phyloP scores from a whole-genome alignment of 53 echinoderm and acorn worm species.

The Hippasteria phrygiana region DNA sequence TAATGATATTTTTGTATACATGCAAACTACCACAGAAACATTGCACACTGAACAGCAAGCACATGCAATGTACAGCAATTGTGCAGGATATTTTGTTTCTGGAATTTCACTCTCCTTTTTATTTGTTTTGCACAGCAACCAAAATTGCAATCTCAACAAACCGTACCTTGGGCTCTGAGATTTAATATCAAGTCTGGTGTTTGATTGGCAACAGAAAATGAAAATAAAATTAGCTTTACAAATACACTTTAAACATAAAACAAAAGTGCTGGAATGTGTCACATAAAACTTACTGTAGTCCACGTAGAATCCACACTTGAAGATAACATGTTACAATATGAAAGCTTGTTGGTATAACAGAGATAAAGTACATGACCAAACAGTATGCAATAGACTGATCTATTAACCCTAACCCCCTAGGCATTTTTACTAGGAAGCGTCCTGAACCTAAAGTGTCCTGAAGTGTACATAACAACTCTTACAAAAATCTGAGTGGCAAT shows the following conservation, averaged over 20 bases:
- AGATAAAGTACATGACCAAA: too few species aligned
- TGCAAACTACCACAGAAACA: too few species aligned
- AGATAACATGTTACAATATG: background rate
- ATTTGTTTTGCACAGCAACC: slow-evolving; percentile 40
- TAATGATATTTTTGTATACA: too few species aligned
- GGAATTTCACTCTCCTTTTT: background rate
- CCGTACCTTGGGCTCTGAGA: slow-evolving; percentile 50
- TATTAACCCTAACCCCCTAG: too few species aligned
- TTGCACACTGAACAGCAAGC: too few species aligned
- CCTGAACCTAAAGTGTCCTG: too few species aligned
- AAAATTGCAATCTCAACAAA: background rate
- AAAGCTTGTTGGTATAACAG: background rate
- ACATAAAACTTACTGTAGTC: slow-evolving; percentile 7
- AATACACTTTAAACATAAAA: slow-evolving; percentile 2
- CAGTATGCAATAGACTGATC: too few species aligned
- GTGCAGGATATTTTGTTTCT: background rate
- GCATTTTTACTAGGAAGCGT: too few species aligned
- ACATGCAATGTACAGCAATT: background rate
- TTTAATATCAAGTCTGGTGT: slow-evolving; percentile 35
- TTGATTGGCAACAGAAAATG: background rate
- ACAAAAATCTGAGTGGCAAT: too few species aligned
- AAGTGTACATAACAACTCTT: too few species aligned
- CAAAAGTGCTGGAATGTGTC: background rate
- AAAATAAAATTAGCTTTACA: background rate
- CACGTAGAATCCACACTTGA: background rate